Conservation (phyloP, 2,113 vertebrate species). For the Prochilodus magdalenae region DNA sequence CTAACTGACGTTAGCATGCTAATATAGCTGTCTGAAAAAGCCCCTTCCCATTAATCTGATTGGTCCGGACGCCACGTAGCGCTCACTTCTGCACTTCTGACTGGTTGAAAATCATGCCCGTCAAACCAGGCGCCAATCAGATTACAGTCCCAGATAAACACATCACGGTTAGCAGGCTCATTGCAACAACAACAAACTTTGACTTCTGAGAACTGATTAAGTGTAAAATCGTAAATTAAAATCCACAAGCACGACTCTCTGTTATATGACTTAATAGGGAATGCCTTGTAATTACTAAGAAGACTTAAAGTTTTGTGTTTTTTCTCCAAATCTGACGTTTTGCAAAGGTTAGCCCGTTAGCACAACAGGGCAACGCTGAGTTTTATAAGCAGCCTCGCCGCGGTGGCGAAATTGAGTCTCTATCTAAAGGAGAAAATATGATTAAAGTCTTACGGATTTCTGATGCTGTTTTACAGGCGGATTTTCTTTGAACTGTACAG, state of each 20-base stretch:
- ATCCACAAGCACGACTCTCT: background rate
- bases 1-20: constrained; percentile 29
- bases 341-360: constrained; percentile 16
- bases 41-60: background rate
- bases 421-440: background rate
- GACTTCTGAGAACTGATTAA: background rate
- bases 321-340: background rate
- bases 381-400: background rate
- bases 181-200: constrained; percentile 47
- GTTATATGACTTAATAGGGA: background rate
- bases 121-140: constrained; percentile 59
- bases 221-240: background rate
- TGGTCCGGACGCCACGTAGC: background rate
- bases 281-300: background rate
- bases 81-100: constrained; percentile 27
- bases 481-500: constrained; percentile 26
- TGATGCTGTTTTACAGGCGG: constrained; percentile 23
- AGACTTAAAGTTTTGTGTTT: background rate
- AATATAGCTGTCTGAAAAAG: constrained; percentile 12
- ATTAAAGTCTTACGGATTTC: constrained; percentile 46
- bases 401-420: background rate
- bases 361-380: constrained; percentile 28
- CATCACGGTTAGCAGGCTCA: constrained; percentile 58
- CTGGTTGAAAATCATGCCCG: constrained; percentile 50
- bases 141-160: constrained; percentile 55